A percentile compares a stretch with the other conserved stretches of the same genome.
phyloP scores from a whole-genome alignment of 2,797 vertebrate species.

The Gymnoscopelus braueri region DNA sequence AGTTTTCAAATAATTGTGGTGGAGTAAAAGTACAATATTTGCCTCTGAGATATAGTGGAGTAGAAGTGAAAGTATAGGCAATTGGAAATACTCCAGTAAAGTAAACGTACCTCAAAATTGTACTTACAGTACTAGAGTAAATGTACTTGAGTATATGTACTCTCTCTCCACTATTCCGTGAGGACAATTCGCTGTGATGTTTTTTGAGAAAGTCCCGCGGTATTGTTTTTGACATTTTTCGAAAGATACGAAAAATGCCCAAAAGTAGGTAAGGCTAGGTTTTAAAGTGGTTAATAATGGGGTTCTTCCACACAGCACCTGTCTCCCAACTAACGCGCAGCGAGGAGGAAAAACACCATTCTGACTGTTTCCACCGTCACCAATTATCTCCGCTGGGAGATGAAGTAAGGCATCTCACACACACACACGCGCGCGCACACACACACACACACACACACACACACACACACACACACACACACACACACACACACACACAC shows the following conservation, averaged over 20 bases:
- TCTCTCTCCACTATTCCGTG: constrained; percentile 18
- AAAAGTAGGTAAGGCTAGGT: no score
- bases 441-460: background rate
- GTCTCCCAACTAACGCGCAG: constrained; percentile 4
- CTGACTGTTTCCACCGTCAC: constrained; percentile 21
- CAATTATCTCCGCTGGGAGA: constrained; percentile 31
- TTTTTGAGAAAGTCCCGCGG: constrained; percentile 30
- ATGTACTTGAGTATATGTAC: no score
- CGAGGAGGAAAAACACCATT: constrained; percentile 5
- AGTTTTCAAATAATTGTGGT: no score
- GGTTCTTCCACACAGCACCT: background rate
- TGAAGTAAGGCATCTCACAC: constrained; percentile 1
- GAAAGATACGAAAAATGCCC: constrained; percentile 4
- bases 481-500: constrained; percentile 9
- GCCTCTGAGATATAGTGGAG: no score
- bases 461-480: background rate
- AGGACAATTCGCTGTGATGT: constrained; percentile 46
- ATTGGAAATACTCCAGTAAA: no score
- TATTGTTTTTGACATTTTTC: constrained; percentile 37
- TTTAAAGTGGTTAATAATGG: no score
- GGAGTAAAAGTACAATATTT: no score
- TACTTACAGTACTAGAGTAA: no score
- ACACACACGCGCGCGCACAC: constrained; percentile 7
- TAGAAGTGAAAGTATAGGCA: no score
- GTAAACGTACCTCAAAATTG: no score